Base-by-base conservation (phyloP, 2,113 vertebrate genomes). In the Ranitomeya imitator region DNA sequence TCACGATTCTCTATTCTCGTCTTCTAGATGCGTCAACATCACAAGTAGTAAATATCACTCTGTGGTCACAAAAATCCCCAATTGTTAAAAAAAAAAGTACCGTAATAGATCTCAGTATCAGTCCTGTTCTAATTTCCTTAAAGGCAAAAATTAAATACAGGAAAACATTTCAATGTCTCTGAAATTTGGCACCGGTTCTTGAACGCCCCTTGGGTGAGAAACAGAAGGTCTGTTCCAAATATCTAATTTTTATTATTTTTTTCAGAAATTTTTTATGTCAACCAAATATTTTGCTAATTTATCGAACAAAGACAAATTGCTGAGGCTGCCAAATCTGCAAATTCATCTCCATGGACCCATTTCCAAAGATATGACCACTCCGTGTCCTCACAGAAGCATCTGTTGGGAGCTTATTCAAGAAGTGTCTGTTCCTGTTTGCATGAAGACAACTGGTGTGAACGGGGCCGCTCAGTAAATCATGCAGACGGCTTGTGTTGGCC, bases 211-310 rank as follows among this genome's bases (percentile, higher is more conserved):
- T 18, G n/a, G 59, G n/a, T 19, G 26, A 23, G 13, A 51, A 6
- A 19, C 4, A 21, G 57, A 31, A 60, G 10, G 63, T 26, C 52
- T 80, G 37, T 18, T 80, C 37, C 13, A 79, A 79, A 65, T 79
- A 55, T 69, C 55, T 19, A 5, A 76, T 45, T 45, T 45, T 45
- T 52, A 6, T 8, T 16, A 16, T 21, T 23, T 51, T 45, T 74
- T 45, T 45, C 16, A 52, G 21, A 51, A 51, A 21, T 15, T 15
- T 59, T 78, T 76, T 65, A 73, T 52, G 11, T 37, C 80, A 69
- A 61, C 81, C 81, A 88, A 84, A 84, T 88, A 84, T 88, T 83
- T 78, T n/a, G 55, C 52, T 88, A 54, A 84, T 84, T 79, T 67
- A 84, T 60, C 31, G 60, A 84, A 73, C 87, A 88, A 84, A 67